Evolutionary conservation across 2,888 invertebrate species (phyloP), one percentile per base, ranked within the genome.

Genomic region (Lapara coniferarum): DNA sequence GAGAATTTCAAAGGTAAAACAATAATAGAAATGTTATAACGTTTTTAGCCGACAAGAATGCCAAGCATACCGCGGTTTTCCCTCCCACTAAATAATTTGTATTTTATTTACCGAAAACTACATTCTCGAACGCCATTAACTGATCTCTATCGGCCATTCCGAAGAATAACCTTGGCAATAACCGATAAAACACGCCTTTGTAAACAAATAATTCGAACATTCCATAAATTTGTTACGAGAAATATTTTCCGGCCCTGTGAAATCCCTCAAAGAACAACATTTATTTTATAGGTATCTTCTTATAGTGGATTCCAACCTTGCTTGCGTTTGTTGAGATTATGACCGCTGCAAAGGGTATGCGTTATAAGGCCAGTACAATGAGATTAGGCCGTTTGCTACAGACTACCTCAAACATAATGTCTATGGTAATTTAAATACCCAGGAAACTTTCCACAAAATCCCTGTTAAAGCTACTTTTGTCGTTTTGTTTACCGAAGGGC

Each of bases 121-220:
- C 68, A 71, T 76, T 71, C 67, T 66, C 69, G 59, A 69, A 73
- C 67, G 74, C 73, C 70, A 71, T 75, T 72, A 77, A 77, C 77
- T 75, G 67, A 71, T 75, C 73, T 76, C 78, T 79, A 78, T 77
- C 74, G 77, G 77, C 80, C 75, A 83, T 84, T 83, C 73, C 69
- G 71, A 75, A 83, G 81, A 83, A 83, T 79, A 72, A 71, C 75
- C 71, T 66, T 71, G 77, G 77, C 81, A 82, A 81, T 77, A 78
- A 77, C 74, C 74, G 66, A 74, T 73, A 77, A 77, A 81, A 75
- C 75, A 69, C 72, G 69, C 71, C 73, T 72, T 73, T 73, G 75
- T 75, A 66, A 69, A 71, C 71, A 70, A 66, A 12, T 69, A 59
- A 58, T 49, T 14, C 44, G 46, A 51, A 49, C 55, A 69, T 68